phyloP scores from a whole-genome alignment of 2,113 vertebrate genomes.

The Mesoclemmys tuberculata region DNA sequence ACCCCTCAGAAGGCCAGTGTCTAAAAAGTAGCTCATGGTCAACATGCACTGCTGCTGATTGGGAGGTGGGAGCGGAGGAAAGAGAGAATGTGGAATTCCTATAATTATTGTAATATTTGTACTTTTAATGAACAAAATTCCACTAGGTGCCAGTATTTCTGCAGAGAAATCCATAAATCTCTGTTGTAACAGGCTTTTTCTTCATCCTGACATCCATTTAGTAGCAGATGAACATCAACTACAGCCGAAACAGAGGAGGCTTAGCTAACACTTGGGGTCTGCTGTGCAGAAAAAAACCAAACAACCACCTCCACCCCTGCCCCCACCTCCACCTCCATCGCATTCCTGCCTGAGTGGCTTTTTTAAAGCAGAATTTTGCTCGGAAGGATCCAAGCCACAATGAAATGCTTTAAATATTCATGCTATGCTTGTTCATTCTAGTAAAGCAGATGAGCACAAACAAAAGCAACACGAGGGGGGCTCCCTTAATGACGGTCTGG shows the following conservation, averaged over 20 bases:
- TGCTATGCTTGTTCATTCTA: constrained; percentile 17
- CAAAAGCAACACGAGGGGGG: constrained; percentile 35
- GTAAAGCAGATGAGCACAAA: constrained; percentile 55
- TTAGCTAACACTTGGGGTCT: neutral
- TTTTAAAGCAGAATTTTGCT: neutral
- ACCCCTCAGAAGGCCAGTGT: neutral
- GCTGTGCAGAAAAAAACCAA: neutral
- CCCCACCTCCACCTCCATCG: neutral
- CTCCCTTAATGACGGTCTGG: constrained; percentile 51
- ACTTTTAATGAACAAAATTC: neutral
- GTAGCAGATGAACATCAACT: neutral
- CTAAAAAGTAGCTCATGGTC: rapidly evolving
- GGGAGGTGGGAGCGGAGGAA: neutral
- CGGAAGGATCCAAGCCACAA: neutral
- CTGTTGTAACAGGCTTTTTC: neutral
- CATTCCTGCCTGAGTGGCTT: neutral
- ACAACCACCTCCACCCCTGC: no score
- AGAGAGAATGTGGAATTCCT: neutral
- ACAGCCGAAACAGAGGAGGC: neutral
- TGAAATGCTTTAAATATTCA: constrained; percentile 10
- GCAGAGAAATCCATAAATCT: neutral
- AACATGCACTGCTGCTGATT: neutral
- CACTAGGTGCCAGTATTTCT: neutral
- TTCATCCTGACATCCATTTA: neutral
- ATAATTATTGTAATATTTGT: neutral